phyloP scores from a whole-genome alignment of 2,888 invertebrate species.

The Drosophila diplacantha region DNA sequence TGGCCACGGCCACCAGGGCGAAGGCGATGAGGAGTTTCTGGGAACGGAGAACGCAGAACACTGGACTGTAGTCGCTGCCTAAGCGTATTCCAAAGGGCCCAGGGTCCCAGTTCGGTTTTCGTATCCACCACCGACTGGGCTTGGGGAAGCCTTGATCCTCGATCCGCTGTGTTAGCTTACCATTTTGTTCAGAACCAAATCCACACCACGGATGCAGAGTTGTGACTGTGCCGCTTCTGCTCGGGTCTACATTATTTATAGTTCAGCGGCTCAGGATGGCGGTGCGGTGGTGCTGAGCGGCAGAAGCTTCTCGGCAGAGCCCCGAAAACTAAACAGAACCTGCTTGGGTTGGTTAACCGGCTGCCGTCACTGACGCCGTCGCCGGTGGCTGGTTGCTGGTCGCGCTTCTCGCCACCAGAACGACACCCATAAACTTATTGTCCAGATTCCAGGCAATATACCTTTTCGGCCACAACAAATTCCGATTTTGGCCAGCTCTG shows the following conservation, averaged over 20 bases:
- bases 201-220: conserved; percentile 73
- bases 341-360: conserved; percentile 73
- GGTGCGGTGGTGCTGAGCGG: conserved; percentile 39
- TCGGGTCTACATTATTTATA: conserved; percentile 75
- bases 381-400: conserved; percentile 11
- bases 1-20: conserved; percentile 71
- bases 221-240: conserved; percentile 71
- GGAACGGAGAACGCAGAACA: conserved; percentile 7
- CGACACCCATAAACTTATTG: conserved; percentile 67
- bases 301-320: conserved; percentile 66
- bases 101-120: conserved; percentile 32
- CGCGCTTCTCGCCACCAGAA: conserved; percentile 46
- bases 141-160: conserved; percentile 20
- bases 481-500: conserved; percentile 33
- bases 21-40: conserved; percentile 73
- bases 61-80: conserved; percentile 1
- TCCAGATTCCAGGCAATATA: conserved; percentile 55
- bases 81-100: conserved; percentile 9
- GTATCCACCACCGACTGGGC: conserved; percentile 44
- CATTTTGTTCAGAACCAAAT: conserved; percentile 70
- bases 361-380: conserved; percentile 43
- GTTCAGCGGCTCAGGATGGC: conserved; percentile 71
- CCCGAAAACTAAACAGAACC: conserved; percentile 59
- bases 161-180: conserved; percentile 55
- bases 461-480: conserved; percentile 57